Base-by-base conservation (phyloP, 2,113 vertebrate species). In the Psophia crepitans region DNA sequence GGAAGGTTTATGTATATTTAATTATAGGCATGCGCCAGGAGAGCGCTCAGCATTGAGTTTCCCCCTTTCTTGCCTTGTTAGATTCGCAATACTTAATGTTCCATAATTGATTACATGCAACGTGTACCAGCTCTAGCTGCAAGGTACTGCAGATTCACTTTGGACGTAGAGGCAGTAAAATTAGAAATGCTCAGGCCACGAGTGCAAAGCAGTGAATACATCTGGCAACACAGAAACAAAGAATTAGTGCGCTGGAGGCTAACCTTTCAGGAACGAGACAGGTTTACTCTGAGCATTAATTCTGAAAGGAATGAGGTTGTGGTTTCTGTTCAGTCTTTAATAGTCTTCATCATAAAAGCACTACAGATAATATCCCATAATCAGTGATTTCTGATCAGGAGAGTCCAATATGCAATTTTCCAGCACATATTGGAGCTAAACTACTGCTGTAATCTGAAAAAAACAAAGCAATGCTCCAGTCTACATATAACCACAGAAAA, bases 261-360 rank as follows among this genome's bases (percentile, higher is more conserved):
- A 93, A 95, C 80, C 73, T 91, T 76, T 87, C 79, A 79, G 84
- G 35, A 92, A 76, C 41, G 69, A 65, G 77, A 80, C 61, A 83
- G 89, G 74, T 93, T 92, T 94, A 84, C 57, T 93, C 74, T 63
- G 80, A 92, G 63, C 74, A 87, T 85, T 35, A 92, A 90, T 88
- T 90, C 79, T 90, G 84, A 94, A 71, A 69, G 68, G 76, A 79
- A 92, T 63, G 64, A 93, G 78, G 86, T 10, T 90, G 73, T 87
- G 70, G 89, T 90, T 90, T 94, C 86, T 84, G 68, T 89, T 54
- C n/a, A 78, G 90, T 85, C 93, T 93, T 96, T 94, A 91, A 88
- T 23, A 97, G 91, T 74, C 69, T 82, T 79, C 83, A 64, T 44
- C 68, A 84, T 96, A 88, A 92, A 94, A 95, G 63, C 83, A 94